Base-by-base conservation (phyloP, 2,113 vertebrate species). In the Coturnix japonica region DNA sequence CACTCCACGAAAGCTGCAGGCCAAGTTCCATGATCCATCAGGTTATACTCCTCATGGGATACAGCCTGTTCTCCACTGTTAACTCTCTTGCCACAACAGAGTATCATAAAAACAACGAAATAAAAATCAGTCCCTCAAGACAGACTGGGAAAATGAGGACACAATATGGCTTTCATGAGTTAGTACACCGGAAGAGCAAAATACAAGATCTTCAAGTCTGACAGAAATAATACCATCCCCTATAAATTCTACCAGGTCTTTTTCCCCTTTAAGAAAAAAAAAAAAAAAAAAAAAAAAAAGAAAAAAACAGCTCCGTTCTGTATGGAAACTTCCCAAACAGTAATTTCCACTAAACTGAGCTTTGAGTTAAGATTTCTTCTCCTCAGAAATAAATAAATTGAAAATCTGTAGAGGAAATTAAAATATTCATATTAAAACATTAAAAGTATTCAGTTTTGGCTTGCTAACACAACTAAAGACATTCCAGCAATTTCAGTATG, bases 1-100 rank as follows among this genome's bases (percentile, higher is more conserved):
- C 28, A 41, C 12, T 39, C 30, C 2, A 1, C 17, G 39, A 39
- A 54, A 49, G 13, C 20, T 74, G 53, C 1, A 2, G 1, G 44
- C 44, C 53, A 74, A 65, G 15, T 41, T 61, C 56, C n/a, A 11
- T 33, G 19, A 46, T 31, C n/a, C 67, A n/a, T 33, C 19, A 35
- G 20, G 15, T 4, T 6, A 70, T 1, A 16, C 4, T 17, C 78
- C 60, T 77, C 15, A 74, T 1, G 1, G 11, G 16, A 15, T 74
- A 21, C 70, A 35, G 7, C n/a, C 20, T 70, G 8, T 33, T 70
- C 77, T 37, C 44, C 35, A 31, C 5, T 61, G 21, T 53, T 56
- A 71, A 71, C 28, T 6, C 13, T 70, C 13, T 70, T 82, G 41
- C 28, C 25, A 60, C 33, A 78, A 61, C 4, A 60, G 33, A 59